Evolutionary conservation across 2,113 vertebrate species (phyloP), one percentile per base, ranked within the genome.

Genomic region (Syngnathus floridae): DNA sequence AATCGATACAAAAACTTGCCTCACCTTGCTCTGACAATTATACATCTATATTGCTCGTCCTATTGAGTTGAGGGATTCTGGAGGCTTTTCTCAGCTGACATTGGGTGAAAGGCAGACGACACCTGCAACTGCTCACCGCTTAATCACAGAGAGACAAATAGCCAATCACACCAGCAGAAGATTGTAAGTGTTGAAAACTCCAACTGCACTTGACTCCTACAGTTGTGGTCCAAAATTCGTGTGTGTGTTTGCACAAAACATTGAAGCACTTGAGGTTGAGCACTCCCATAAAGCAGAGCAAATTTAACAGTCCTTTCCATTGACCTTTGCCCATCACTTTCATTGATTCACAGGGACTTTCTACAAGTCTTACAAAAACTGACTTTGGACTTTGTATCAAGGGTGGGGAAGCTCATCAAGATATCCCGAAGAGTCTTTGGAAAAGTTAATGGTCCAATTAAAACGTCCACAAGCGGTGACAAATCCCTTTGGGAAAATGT

Each of bases 391-490:
- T 66, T 69, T 72, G 62, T 62, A 73, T 77, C 80, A 77, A 64
- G 59, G 71, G 67, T 54, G 37, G 17, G 7, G 16, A 43, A 75
- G 64, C 81, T 84, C 68, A 77, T 79, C 65, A 64, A 75, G 71
- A 72, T 86, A 72, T 72, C 69, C 36, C 37, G 40, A 77, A 51
- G 64, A 69, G 57, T 73, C 71, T 80, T 76, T 76, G 70, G 56
- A 74, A 75, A 77, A 85, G 76, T 77, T 82, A 85, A 84, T 75
- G 78, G 69, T 69, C 66, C 82, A 84, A 84, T 86, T 85, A 85
- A 84, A 84, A 77, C 37, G 75, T 81, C 80, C 40, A 22, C 78
- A 68, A 40, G 45, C 26, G n/a, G 57, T 80, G 78, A 83, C 78
- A 81, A 73, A 84, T 82, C 63, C 75, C 58, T 75, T 67, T 60